Evolutionary conservation across 2,797 vertebrate genomes (phyloP).

Genomic region (Gymnodraco acuticeps): DNA sequence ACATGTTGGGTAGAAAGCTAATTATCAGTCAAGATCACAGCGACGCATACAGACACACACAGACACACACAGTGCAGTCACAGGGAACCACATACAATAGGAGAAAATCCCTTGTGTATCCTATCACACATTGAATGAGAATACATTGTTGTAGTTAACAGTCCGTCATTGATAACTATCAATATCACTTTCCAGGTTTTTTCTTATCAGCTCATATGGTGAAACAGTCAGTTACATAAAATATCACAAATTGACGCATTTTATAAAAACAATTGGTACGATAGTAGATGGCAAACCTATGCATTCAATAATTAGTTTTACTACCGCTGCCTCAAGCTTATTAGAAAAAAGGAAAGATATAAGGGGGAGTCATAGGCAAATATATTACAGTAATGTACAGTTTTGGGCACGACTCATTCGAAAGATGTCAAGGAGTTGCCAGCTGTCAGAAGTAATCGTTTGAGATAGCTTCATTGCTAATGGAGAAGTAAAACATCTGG

Average conservation of each 20-base stretch:
- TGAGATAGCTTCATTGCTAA: neutral
- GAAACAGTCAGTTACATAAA: slow-evolving; percentile 8
- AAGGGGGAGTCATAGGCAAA: neutral
- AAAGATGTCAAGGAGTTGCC: neutral
- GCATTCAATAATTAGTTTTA: neutral
- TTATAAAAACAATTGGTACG: neutral
- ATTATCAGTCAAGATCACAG: slow-evolving; percentile 41
- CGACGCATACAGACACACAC: slow-evolving; percentile 10
- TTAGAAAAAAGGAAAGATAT: neutral
- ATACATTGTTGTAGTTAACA: neutral
- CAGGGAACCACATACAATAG: no score
- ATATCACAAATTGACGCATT: neutral
- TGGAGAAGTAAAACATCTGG: slow-evolving; percentile 3
- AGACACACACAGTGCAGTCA: neutral
- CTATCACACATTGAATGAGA: no score
- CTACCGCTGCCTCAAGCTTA: neutral
- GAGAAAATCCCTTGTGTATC: no score
- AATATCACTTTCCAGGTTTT: neutral
- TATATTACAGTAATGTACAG: neutral
- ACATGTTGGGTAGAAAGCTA: slow-evolving; percentile 40
- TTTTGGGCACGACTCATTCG: neutral
- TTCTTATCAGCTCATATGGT: neutral
- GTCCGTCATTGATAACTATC: neutral
- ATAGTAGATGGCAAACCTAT: neutral
- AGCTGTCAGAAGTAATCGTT: neutral